Evolutionary conservation across 2,113 vertebrate species (phyloP).

Genomic region (Cyanoramphus novaezelandiae): DNA sequence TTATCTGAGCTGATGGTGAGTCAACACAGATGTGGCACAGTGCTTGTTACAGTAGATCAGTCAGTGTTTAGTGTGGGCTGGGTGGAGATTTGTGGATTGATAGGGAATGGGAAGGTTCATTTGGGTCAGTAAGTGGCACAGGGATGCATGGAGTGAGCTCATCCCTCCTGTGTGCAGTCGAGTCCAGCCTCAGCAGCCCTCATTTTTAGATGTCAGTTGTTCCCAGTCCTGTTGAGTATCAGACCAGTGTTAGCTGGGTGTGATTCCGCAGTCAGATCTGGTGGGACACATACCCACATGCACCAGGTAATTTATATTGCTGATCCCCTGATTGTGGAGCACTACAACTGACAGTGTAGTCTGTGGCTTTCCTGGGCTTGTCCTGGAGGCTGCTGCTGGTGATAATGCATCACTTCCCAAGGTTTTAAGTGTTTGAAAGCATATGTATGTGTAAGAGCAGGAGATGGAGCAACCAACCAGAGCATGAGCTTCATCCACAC

Average conservation of each 20-base stretch:
- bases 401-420: not conserved
- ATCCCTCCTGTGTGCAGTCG: not conserved
- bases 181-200: not conserved
- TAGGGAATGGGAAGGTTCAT: not conserved
- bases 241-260: not conserved
- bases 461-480: not conserved
- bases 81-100: not conserved
- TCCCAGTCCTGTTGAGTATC: not conserved
- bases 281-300: not conserved
- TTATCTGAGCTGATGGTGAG: constrained; percentile 17
- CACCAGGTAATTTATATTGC: not conserved
- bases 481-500: accelerated
- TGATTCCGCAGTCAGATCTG: not conserved
- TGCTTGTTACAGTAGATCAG: not conserved
- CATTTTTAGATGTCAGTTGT: not conserved
- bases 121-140: not conserved
- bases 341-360: not conserved
- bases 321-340: not conserved
- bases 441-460: not conserved
- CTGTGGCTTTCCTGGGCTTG: not conserved
- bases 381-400: not conserved
- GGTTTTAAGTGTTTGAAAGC: not conserved
- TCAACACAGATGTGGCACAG: constrained; percentile 1
- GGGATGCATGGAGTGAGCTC: not conserved
- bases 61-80: not conserved